Base-by-base conservation (phyloP, 2,113 vertebrate species). In the Bufo bufo region DNA sequence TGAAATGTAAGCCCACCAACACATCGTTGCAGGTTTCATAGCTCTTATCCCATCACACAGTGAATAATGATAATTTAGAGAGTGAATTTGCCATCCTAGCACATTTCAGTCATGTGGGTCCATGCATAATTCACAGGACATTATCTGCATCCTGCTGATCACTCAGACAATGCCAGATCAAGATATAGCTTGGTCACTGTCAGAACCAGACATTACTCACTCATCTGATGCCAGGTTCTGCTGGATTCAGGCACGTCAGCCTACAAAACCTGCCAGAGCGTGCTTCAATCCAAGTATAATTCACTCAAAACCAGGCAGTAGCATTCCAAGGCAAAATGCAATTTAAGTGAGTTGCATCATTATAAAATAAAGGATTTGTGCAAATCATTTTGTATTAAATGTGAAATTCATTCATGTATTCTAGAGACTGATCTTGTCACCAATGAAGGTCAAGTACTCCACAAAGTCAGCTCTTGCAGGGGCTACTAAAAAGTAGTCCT, bases 41-140 rank as follows among this genome's bases (percentile, higher is more conserved):
- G 52, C 84, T 85, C 19, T 52, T 49, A 77, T 52, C 72, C 56
- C 84, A 77, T n/a, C 56, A 13, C 58, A 77, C 77, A 77, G 54
- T 77, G 74, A 79, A 86, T 79, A 79, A 59, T 81, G 74, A 66
- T 71, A 80, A 63, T 54, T 63, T 50, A 86, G 65, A 66, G 66
- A 81, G 86, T 69, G n/a, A 52, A 82, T 63, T 59, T 82, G 78
- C 80, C 86, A 59, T 87, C 23, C 65, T 82, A 66, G 78, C 86
- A 74, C 80, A 81, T 59, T 82, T 87, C 86, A 87, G 86, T 80
- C 78, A 71, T 81, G 78, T 82, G 65, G 63, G 65, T 47, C 52
- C 33, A 71, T 87, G 86, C 86, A 87, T 87, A 87, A 82, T 87
- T 87, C 65, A 82, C 78, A 58, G 78, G 65, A 87, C 81, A 81